Base-by-base conservation (phyloP, 2,888 invertebrate genomes). In the Mimas tiliae region DNA sequence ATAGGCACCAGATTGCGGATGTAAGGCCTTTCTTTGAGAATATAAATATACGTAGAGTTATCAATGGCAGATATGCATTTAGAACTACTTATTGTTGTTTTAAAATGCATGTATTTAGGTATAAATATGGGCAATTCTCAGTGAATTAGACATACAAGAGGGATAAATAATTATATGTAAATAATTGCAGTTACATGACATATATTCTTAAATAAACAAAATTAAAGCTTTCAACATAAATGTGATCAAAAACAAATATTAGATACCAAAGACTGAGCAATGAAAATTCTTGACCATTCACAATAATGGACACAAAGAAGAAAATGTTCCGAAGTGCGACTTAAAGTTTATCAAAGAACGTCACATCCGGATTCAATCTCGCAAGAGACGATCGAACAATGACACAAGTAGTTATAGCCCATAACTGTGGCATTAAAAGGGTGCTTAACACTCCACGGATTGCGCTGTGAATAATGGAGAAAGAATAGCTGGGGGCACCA, bases 391-490 rank as follows among this genome's bases (percentile, higher is more conserved):
- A 38, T 58, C 79, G 78, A 78, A 84, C 85, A 86, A 86, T 82
- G 84, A 85, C 82, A 84, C 75, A 69, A 83, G 83, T 83, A 83
- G 82, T 84, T 77, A 80, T 80, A 78, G 77, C 83, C 82, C 82
- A 81, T 85, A 81, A 82, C 80, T 78, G 80, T 73, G 74, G 76
- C 83, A 86, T 86, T 86, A 86, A 87, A 83, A 83, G 79, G 85
- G 86, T 82, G 77, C 85, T 87, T 82, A 84, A 81, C 85, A 85
- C 84, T 79, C 83, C 77, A 74, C 82, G 84, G 84, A 86, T 85
- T 86, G 85, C 72, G 77, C 83, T 84, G 86, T 87, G 85, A 88
- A 87, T 88, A 88, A 88, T 87, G 83, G 85, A 81, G 69, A 82
- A 84, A 87, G 85, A 84, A 86, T 88, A 83, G 88, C 85, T 84